Evolutionary conservation across 2,113 vertebrate genomes (phyloP).

Genomic region (Papio anubis): DNA sequence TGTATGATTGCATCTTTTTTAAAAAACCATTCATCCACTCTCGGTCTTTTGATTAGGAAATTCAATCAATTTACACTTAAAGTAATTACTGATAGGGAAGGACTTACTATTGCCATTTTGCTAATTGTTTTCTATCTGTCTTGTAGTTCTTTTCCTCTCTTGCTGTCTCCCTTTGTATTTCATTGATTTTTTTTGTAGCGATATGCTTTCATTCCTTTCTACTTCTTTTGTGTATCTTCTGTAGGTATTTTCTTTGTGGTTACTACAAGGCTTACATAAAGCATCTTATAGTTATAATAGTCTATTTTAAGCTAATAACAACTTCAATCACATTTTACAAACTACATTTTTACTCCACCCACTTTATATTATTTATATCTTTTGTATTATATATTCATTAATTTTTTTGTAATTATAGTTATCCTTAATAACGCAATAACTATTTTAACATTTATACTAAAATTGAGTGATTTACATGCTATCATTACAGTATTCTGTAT

Average conservation of each 20-base stretch:
- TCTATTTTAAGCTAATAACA: too few species aligned
- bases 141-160: not conserved
- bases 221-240: too few species aligned
- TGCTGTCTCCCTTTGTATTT: not conserved
- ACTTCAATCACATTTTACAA: too few species aligned
- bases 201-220: too few species aligned
- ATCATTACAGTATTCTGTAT: not conserved
- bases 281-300: too few species aligned
- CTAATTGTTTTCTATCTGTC: not conserved
- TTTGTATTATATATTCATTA: not conserved
- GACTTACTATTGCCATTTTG: too few species aligned
- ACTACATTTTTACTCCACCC: not conserved
- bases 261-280: too few species aligned
- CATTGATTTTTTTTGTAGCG: not conserved
- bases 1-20: not conserved
- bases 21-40: not conserved
- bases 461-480: not conserved
- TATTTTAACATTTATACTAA: not conserved
- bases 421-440: not conserved
- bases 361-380: not conserved
- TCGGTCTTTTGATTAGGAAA: not conserved
- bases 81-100: too few species aligned
- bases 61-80: too few species aligned
- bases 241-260: too few species aligned
- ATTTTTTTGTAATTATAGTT: not conserved